Evolutionary conservation across 2,888 invertebrate species (phyloP).

Genomic region (Drosophila villosipedis): DNA sequence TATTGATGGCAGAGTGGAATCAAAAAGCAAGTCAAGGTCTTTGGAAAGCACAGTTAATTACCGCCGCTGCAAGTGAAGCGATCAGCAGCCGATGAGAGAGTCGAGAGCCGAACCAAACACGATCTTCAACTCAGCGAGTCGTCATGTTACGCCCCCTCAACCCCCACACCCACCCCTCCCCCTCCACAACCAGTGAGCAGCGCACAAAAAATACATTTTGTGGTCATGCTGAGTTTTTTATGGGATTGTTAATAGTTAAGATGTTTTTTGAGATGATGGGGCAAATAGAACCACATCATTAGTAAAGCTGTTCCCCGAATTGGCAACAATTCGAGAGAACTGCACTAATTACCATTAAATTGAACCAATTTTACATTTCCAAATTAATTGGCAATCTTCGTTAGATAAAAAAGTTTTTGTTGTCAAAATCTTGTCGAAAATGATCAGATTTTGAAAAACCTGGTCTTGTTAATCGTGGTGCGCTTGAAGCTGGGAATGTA

Average conservation of each 20-base stretch:
- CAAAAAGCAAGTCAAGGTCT: conserved; percentile 68
- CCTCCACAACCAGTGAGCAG: not conserved
- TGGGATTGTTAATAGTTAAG: conserved; percentile 12
- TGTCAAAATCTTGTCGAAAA: not conserved
- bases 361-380: not conserved
- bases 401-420: not conserved
- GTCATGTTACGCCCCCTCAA: conserved; percentile 30
- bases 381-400: not conserved
- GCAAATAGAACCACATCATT: not conserved
- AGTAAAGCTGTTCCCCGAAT: not conserved
- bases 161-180: not conserved
- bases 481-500: not conserved
- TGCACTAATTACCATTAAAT: not conserved
- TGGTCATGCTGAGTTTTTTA: conserved; percentile 43
- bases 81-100: conserved; percentile 11
- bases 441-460: not conserved
- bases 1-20: conserved; percentile 1
- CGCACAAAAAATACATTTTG: conserved; percentile 12
- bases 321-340: not conserved
- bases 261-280: conserved; percentile 9
- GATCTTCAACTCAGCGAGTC: conserved; percentile 32
- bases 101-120: conserved; percentile 2
- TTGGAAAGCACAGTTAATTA: conserved; percentile 63
- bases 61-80: conserved; percentile 43
- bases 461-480: not conserved